Evolutionary conservation across 2,797 vertebrate genomes (phyloP).

Genomic region (Anguilla marmorata): DNA sequence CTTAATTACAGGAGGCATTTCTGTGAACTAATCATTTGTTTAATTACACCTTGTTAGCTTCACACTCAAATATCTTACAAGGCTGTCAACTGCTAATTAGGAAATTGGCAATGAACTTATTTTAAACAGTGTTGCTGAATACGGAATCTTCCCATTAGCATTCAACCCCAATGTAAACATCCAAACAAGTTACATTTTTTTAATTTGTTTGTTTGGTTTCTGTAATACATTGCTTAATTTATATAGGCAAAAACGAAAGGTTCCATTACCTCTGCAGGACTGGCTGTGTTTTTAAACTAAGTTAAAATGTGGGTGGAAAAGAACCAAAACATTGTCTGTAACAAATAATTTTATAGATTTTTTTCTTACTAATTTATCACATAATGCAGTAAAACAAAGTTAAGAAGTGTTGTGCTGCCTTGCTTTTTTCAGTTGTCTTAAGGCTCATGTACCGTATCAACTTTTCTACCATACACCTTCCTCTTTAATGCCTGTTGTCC

Average conservation of each 20-base stretch:
- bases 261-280: not conserved
- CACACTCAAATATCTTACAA: constrained; percentile 13
- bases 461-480: not conserved
- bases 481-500: not conserved
- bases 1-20: constrained; percentile 6
- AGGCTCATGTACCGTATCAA: too few species aligned
- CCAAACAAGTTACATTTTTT: not conserved
- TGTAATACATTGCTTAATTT: not conserved
- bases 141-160: not conserved
- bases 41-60: constrained; percentile 23
- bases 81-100: constrained; percentile 15
- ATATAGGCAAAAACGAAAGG: not conserved
- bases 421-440: too few species aligned
- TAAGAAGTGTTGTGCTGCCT: too few species aligned
- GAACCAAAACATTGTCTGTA: not conserved
- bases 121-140: not conserved
- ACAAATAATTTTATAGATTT: not conserved
- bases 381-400: not conserved
- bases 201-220: not conserved
- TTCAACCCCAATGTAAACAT: constrained; percentile 1
- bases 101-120: constrained; percentile 10
- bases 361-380: not conserved
- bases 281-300: not conserved
- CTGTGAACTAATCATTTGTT: constrained; percentile 12
- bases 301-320: not conserved